Conservation (phyloP, 2,797 vertebrate species). For the Mastacembelus armatus region DNA sequence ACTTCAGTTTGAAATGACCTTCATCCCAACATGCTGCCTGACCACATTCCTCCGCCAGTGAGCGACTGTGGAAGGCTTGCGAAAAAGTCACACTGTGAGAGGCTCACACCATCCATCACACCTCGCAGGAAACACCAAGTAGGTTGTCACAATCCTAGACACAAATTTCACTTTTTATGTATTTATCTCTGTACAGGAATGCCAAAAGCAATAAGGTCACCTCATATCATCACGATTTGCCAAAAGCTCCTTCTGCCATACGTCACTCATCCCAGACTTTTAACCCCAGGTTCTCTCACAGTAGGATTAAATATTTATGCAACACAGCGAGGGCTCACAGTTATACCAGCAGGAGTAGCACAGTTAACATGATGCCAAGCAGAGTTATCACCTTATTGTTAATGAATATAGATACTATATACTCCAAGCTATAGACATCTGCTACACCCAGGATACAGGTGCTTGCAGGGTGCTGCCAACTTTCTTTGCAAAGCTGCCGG, state of each 20-base stretch:
- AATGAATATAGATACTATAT: conserved; percentile 37
- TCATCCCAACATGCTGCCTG: conserved; percentile 62
- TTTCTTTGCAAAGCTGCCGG: conserved; percentile 13
- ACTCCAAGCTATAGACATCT: conserved; percentile 24
- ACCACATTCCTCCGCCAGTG: conserved; percentile 26
- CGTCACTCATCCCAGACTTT: conserved; percentile 48
- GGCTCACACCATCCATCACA: conserved; percentile 74
- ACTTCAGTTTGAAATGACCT: conserved; percentile 71
- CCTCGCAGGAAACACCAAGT: conserved; percentile 57
- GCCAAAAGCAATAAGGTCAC: conserved; percentile 76
- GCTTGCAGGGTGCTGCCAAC: background rate
- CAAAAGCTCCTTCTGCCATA: conserved; percentile 49
- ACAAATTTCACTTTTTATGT: conserved; percentile 62
- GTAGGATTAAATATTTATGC: conserved; percentile 62
- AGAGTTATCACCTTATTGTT: conserved; percentile 52
- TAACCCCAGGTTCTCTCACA: conserved; percentile 46
- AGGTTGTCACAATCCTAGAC: conserved; percentile 55
- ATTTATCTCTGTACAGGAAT: conserved; percentile 64
- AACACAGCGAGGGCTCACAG: conserved; percentile 34
- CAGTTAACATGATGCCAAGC: conserved; percentile 46
- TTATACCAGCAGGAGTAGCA: conserved; percentile 45
- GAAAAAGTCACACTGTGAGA: conserved; percentile 56
- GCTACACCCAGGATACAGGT: conserved; percentile 12
- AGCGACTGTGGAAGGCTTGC: conserved; percentile 44
- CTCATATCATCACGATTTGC: conserved; percentile 53